Evolutionary conservation across 2,888 invertebrate species (phyloP), one percentile per base, ranked within the genome.

Genomic region (Beris chalybata): DNA sequence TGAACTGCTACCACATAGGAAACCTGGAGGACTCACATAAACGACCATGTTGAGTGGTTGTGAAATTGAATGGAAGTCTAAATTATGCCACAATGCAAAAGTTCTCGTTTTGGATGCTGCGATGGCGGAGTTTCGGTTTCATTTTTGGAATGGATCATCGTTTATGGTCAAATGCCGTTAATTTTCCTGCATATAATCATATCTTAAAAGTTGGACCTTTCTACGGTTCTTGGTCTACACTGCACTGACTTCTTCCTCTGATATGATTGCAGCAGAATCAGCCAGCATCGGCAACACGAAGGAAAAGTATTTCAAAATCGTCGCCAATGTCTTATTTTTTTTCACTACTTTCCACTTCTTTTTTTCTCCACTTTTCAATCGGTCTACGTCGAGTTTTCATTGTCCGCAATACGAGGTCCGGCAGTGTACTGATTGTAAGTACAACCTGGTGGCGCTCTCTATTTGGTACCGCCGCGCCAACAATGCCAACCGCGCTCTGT

Each of bases 21-120:
- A 38, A 38, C 7, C 38, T 38, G 38, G 7, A 38, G 38, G 38
- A 38, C 38, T 5, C 38, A 9, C 38, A 38, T 9, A 38, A 7
- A 38, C 38, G 9, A 22, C 22, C 9, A 38, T 38, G 38, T 38
- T 54, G 45, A 64, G 54, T 32, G 44, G 30, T 53, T 64, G 43
- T 58, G 58, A 66, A 67, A 69, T 67, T 69, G 65, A 69, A 69
- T 69, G 67, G 67, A 63, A 57, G 67, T 54, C 64, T 69, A 69
- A 69, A 69, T 69, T 69, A 69, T 69, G 61, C 63, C 65, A 69
- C 69, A 69, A 69, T 69, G 69, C 64, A 67, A 69, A 64, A 53
- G 53, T 67, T 65, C 32, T 67, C 65, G 61, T 65, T 67, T 69
- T 64, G 53, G 31, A 47, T 13, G n/a, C 13, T 44, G 44, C 22